A percentile compares a stretch with the other conserved stretches of the same genome.
phyloP scores from a whole-genome alignment of 2,888 invertebrate species.

The Deladenus siricidicola region DNA sequence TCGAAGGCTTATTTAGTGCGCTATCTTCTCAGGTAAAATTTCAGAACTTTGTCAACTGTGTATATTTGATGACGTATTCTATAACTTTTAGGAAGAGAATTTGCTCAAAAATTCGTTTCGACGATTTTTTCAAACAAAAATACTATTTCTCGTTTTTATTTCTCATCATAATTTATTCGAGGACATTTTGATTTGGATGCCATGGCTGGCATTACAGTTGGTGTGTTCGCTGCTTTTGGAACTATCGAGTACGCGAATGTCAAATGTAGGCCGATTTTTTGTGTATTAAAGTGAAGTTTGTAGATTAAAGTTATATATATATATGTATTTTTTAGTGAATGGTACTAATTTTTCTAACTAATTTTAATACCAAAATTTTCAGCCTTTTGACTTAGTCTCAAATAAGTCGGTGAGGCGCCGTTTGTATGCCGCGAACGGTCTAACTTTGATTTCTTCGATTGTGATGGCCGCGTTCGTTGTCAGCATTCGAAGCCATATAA shows the following conservation, averaged over 20 bases:
- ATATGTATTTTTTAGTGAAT: neutral
- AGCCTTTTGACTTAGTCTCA: slow-evolving; percentile 19
- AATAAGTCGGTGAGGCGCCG: slow-evolving; percentile 13
- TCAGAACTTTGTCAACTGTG: neutral
- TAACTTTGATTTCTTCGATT: slow-evolving; percentile 11
- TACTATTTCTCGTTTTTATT: slow-evolving; percentile 30
- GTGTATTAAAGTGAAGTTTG: neutral
- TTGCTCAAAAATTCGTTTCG: slow-evolving; percentile 20
- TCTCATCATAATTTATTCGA: slow-evolving; percentile 29
- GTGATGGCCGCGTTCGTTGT: slow-evolving; percentile 20
- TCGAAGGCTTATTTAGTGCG: slow-evolving; percentile 17
- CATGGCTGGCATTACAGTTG: slow-evolving; percentile 24
- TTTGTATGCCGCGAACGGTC: slow-evolving; percentile 12
- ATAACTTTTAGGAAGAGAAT: slow-evolving; percentile 20
- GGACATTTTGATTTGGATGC: slow-evolving; percentile 27
- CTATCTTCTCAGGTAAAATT: slow-evolving; percentile 24
- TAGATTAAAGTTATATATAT: too few relatives aligned
- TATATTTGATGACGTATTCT: neutral
- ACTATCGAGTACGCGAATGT: slow-evolving; percentile 17
- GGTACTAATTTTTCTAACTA: neutral
- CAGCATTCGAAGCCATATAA: slow-evolving; percentile 13
- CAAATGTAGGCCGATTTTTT: slow-evolving; percentile 22
- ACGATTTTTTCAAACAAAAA: slow-evolving; percentile 27
- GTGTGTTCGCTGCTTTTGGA: slow-evolving; percentile 26
- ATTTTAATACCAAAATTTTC: slow-evolving; percentile 2